Evolutionary conservation across 2,888 invertebrate species (phyloP), one percentile per base, ranked within the genome.

Genomic region (Mythimna loreyi): DNA sequence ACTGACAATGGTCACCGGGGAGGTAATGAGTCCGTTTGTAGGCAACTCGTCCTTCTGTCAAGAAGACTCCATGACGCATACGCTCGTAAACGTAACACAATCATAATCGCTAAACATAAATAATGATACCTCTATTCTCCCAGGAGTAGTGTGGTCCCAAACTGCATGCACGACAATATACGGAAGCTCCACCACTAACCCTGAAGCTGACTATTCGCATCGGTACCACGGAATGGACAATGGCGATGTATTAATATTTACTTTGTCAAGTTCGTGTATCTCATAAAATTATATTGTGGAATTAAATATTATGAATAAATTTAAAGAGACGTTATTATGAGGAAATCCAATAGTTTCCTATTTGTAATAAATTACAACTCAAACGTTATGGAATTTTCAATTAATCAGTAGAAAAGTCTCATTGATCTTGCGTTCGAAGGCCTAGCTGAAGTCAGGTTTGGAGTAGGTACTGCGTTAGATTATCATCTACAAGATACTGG

Each of bases 21-120:
- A 93, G 91, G 91, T 95, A 95, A 95, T 95, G 92, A 94, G 95
- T 93, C 88, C 89, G 92, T 94, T 94, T 94, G 93, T 94, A 95
- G 89, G 92, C 95, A 90, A 85, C 80, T 85, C 92, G 95, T 93
- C 95, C 95, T 95, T 94, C 94, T 92, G 88, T 85, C 85, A 88
- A 91, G 91, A 91, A 72, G 86, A 85, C 82, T 65, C 43, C 86
- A 90, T 93, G 94, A 94, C 93, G 93, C 92, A 91, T 91, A 87
- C 83, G 83, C 52, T 87, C 88, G 86, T 89, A 87, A 87, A 89
- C 90, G 90, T 88, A 90, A 87, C 83, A 88, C 86, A 91, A 89
- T 92, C 86, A 86, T 90, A 91, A 91, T 91, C 90, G 89, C 89
- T 90, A 88, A 86, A 86, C 81, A 78, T 83, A 86, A 55, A 55